phyloP scores from a whole-genome alignment of 1,140 invertebrate genomes.

The Lepidurus arcticus region DNA sequence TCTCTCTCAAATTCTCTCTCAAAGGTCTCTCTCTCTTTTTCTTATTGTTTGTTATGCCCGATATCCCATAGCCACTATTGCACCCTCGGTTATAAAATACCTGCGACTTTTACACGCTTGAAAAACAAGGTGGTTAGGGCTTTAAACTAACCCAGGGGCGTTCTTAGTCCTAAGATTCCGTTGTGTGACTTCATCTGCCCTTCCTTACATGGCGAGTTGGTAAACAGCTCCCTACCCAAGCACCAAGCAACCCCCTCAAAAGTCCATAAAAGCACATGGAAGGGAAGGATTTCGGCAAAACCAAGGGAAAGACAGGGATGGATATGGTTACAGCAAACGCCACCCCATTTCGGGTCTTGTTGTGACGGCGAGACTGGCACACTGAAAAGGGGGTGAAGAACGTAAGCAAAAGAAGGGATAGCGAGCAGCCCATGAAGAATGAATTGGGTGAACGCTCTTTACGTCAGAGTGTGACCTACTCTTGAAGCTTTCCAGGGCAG shows the following conservation, averaged over 20 bases:
- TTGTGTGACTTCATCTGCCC: background rate
- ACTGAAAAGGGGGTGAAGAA: background rate
- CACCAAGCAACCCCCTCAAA: background rate
- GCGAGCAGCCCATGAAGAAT: background rate
- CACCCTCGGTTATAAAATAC: constrained; percentile 4
- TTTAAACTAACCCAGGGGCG: background rate
- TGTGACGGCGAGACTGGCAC: background rate
- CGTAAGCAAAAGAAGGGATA: background rate
- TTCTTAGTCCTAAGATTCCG: background rate
- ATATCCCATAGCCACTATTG: background rate
- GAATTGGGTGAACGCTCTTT: background rate
- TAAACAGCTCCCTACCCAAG: background rate
- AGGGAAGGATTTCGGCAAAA: background rate
- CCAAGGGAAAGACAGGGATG: background rate
- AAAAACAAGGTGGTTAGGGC: background rate
- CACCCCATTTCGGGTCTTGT: background rate
- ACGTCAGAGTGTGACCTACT: constrained; percentile 7
- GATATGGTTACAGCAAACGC: background rate
- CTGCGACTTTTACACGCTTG: background rate
- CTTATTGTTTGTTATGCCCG: background rate
- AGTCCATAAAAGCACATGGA: background rate
- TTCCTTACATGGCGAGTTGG: background rate
- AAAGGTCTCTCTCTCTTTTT: background rate
- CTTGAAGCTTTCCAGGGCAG: background rate
- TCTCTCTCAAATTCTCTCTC: no score